Conservation (phyloP, 2,113 vertebrate species). For the Brevimyrus niger region DNA sequence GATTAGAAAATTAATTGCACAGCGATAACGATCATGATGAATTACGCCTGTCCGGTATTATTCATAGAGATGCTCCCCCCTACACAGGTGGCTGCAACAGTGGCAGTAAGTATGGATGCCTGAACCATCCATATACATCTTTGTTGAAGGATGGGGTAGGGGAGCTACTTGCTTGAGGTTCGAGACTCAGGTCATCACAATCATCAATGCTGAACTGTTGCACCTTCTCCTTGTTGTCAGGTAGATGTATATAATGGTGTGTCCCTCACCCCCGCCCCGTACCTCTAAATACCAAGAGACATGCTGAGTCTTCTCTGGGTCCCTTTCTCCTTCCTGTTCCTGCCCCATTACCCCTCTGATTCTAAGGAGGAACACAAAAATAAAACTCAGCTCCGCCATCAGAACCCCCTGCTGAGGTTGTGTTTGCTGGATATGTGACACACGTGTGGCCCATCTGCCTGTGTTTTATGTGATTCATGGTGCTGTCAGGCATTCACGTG, state of each 20-base stretch:
- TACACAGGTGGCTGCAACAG: neutral
- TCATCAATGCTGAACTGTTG: neutral
- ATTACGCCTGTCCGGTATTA: slow-evolving; percentile 44
- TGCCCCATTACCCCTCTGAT: neutral
- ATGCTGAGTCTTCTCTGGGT: neutral
- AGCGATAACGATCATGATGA: slow-evolving; percentile 48
- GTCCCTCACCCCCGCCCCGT: neutral
- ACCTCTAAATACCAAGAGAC: neutral
- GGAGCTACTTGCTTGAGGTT: neutral
- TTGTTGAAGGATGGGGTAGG: neutral
- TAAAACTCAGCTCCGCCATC: neutral
- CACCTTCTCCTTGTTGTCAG: neutral
- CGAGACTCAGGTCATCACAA: neutral
- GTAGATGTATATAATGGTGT: neutral
- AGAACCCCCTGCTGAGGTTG: neutral
- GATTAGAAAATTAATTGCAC: slow-evolving; percentile 52
- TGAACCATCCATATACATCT: neutral
- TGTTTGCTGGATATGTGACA: neutral
- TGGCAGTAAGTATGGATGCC: neutral
- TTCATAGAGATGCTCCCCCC: slow-evolving; percentile 36
- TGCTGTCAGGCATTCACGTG: neutral
- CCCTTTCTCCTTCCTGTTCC: neutral
- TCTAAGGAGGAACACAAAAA: neutral
- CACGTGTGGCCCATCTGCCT: neutral
- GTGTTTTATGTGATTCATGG: neutral